Conservation (phyloP, 2,113 vertebrate genomes). For the Aspiorhynchus laticeps region DNA sequence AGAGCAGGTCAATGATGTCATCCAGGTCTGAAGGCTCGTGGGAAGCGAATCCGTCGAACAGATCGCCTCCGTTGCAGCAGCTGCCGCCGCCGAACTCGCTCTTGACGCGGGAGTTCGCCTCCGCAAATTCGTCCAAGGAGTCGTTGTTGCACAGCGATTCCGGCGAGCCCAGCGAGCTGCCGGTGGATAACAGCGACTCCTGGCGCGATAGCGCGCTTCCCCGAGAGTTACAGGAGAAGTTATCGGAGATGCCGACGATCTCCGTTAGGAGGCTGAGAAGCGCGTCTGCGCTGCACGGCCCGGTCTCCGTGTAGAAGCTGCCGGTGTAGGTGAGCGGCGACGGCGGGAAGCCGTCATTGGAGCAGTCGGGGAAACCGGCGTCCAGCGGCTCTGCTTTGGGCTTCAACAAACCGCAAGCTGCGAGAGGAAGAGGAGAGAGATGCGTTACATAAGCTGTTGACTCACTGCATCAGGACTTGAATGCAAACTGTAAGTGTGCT, state of each 20-base stretch:
- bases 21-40: constrained; percentile 63
- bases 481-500: neutral
- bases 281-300: constrained; percentile 85
- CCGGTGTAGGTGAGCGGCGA: constrained; percentile 82
- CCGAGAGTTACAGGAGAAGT: constrained; percentile 53
- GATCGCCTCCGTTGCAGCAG: constrained; percentile 80
- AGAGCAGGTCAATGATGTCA: constrained; percentile 69
- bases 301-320: constrained; percentile 84
- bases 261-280: constrained; percentile 95
- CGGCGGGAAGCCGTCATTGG: constrained; percentile 77
- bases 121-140: constrained; percentile 65
- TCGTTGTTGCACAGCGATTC: constrained; percentile 69
- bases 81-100: constrained; percentile 73
- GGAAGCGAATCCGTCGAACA: constrained; percentile 45
- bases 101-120: constrained; percentile 68
- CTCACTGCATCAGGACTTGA: constrained; percentile 44
- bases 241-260: constrained; percentile 86
- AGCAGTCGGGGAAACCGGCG: constrained; percentile 83
- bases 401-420: constrained; percentile 45
- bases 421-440: constrained; percentile 44
- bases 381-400: constrained; percentile 61
- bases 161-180: constrained; percentile 51
- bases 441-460: constrained; percentile 59
- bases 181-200: constrained; percentile 60
- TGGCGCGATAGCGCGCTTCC: constrained; percentile 69